These are phyloP conservation scores for Lepeophtheirus salmonis DNA, from an alignment of 1,140 invertebrate genomes.

Conservation along the genomic window DNA sequence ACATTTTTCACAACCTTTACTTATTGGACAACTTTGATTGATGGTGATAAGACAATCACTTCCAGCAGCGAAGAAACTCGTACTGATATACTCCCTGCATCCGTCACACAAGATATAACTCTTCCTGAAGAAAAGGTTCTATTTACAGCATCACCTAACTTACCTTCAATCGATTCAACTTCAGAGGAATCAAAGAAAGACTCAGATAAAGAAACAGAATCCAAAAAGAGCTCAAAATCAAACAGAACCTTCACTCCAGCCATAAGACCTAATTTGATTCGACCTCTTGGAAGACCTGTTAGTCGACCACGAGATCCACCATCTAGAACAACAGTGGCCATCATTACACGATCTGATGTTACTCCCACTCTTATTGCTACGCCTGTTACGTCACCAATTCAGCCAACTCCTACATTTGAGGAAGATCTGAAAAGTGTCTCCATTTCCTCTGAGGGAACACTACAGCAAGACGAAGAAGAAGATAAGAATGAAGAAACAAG, in stretches of 20 bases:
- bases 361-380: constrained; percentile 17
- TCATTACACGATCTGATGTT: constrained; percentile 7
- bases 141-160: neutral
- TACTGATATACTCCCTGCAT: constrained; percentile 21
- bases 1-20: constrained; percentile 24
- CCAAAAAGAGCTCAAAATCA: neutral
- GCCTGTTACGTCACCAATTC: neutral
- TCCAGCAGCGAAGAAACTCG: constrained; percentile 22
- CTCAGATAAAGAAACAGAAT: neutral
- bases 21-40: constrained; percentile 23
- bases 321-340: constrained; percentile 12
- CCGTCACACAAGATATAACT: constrained; percentile 1
- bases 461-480: neutral
- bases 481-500: neutral
- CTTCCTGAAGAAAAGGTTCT: constrained; percentile 1
- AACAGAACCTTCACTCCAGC: constrained; percentile 12
- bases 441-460: neutral
- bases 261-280: constrained; percentile 13
- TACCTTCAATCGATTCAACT: neutral
- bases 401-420: neutral
- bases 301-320: neutral
- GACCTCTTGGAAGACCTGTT: neutral
- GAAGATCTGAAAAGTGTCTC: neutral
- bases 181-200: neutral
- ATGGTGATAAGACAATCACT: constrained; percentile 20